These are phyloP conservation scores for Laothoe populi DNA, from an alignment of 2,888 invertebrate species.

Conservation along the genomic window DNA sequence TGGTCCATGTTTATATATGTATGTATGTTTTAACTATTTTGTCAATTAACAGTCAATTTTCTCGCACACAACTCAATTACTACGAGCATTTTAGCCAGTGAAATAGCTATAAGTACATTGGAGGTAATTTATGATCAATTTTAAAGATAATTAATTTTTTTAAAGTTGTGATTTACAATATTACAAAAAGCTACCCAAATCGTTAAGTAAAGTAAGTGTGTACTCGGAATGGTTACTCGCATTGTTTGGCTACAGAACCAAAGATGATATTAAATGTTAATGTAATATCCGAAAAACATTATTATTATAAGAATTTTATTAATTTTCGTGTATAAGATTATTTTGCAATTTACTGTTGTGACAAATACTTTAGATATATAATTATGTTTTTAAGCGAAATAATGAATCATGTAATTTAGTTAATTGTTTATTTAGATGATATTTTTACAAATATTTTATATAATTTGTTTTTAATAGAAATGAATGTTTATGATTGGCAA, in stretches of 20 bases:
- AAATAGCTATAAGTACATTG: too few relatives aligned
- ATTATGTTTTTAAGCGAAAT: constrained; percentile 25
- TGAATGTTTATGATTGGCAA: constrained; percentile 34
- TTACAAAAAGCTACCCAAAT: neutral
- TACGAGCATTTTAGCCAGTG: too few relatives aligned
- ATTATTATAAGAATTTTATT: constrained; percentile 39
- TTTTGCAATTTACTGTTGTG: constrained; percentile 52
- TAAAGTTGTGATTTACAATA: neutral
- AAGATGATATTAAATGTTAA: constrained; percentile 76
- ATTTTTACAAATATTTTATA: constrained; percentile 44
- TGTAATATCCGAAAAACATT: constrained; percentile 36
- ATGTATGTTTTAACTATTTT: too few relatives aligned
- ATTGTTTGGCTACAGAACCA: constrained; percentile 65
- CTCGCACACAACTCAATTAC: too few relatives aligned
- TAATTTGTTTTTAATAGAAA: constrained; percentile 42
- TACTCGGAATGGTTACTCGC: constrained; percentile 47
- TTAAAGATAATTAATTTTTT: too few relatives aligned
- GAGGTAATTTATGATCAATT: too few relatives aligned
- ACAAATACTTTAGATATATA: constrained; percentile 36
- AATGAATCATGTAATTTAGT: constrained; percentile 39
- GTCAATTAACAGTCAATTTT: too few relatives aligned
- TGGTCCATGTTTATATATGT: too few relatives aligned
- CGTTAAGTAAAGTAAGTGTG: neutral
- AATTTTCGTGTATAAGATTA: constrained; percentile 37
- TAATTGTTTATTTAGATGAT: constrained; percentile 46